Evolutionary conservation across 2,888 invertebrate genomes (phyloP).

Genomic region (Sisyra terminalis): DNA sequence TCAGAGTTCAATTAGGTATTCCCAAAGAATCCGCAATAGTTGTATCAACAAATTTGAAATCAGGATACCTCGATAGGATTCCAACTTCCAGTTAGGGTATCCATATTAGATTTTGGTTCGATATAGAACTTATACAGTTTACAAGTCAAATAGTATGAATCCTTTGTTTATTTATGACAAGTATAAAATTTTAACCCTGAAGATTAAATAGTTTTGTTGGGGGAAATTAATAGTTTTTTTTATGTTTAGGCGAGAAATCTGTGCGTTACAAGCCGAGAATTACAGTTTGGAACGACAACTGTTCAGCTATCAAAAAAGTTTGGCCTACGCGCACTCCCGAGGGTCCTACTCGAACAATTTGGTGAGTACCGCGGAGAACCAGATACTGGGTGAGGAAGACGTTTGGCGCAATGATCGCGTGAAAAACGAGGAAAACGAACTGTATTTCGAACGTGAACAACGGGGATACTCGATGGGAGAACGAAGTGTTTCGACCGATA

Average conservation of each 20-base stretch:
- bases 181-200: too few relatives aligned
- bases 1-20: too few relatives aligned
- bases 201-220: too few relatives aligned
- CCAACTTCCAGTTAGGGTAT: too few relatives aligned
- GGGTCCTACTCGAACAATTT: constrained; percentile 30
- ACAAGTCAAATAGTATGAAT: too few relatives aligned
- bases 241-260: constrained; percentile 49
- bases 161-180: too few relatives aligned
- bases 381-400: constrained; percentile 11
- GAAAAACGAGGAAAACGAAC: constrained; percentile 20
- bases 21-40: too few relatives aligned
- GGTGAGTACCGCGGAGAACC: constrained; percentile 18
- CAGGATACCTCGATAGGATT: too few relatives aligned
- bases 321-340: constrained; percentile 52
- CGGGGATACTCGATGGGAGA: constrained; percentile 29
- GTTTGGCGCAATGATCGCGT: constrained; percentile 20
- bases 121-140: too few relatives aligned
- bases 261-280: constrained; percentile 67
- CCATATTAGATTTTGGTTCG: too few relatives aligned
- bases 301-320: constrained; percentile 67
- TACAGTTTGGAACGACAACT: constrained; percentile 66
- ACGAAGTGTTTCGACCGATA: constrained; percentile 47
- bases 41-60: too few relatives aligned
- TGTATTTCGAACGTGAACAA: constrained; percentile 19
- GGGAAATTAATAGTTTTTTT: not conserved